Base-by-base conservation (phyloP, 2,888 invertebrate species). In the Zaprionus lineosus region DNA sequence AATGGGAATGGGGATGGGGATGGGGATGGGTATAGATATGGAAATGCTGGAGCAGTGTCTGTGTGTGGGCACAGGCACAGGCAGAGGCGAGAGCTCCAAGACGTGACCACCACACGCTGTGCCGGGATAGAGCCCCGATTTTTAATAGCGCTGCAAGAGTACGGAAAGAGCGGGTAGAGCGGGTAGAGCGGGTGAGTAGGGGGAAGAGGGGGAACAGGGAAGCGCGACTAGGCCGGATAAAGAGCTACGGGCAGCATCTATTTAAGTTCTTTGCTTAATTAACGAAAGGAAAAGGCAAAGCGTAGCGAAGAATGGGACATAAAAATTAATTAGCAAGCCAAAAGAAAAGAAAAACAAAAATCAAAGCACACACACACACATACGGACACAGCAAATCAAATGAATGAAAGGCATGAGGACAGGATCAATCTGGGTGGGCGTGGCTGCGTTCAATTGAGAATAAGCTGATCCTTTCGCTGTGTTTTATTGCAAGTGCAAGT, bases 241-340 rank as follows among this genome's bases (percentile, higher is more conserved):
- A 48, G 62, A 36, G 56, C 52, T 53, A 40, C 48, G 62, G 53
- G 47, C 39, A 53, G 56, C 60, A 59, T 67, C 67, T 70, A 69
- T 77, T 74, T 65, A 59, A 76, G 83, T 76, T 79, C 81, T 77
- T 73, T 81, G 68, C 79, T 76, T 79, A 79, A 79, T 79, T 79
- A 79, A 77, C 65, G 63, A 66, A 74, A 59, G 68, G 70, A 62
- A 75, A 71, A 61, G 39, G 58, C 67, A 63, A 61, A 79, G 81
- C 83, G 81, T 79, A 69, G 68, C 79, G 50, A 71, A 68, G 74
- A 72, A 67, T 67, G 74, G 79, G 65, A 71, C 79, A 79, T 78
- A 68, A 78, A 78, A 78, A 78, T 83, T 83, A 79, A 79, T 79
- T 79, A 79, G 63, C 70, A 75, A 64, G 41, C 50, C 52, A 47